phyloP scores from a whole-genome alignment of 2,888 invertebrate species.

The Drosophila pseudotalamancana region DNA sequence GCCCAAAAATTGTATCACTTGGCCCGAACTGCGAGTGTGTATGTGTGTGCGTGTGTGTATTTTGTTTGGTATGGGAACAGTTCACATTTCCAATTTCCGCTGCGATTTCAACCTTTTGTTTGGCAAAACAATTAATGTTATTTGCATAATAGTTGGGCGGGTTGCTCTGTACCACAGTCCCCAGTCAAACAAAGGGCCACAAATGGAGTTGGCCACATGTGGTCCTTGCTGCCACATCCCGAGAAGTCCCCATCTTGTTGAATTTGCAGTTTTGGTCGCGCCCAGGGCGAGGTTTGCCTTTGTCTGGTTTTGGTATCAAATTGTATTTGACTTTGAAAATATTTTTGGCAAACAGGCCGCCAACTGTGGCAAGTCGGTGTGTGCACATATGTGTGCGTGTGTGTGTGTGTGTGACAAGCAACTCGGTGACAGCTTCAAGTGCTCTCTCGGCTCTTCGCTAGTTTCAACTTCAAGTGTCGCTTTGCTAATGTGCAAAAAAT shows the following conservation, averaged over 20 bases:
- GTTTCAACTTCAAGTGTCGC: slow-evolving; percentile 56
- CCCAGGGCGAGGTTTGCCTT: slow-evolving; percentile 25
- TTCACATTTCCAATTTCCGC: slow-evolving; percentile 58
- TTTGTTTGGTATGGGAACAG: slow-evolving; percentile 14
- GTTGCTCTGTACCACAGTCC: slow-evolving; percentile 14
- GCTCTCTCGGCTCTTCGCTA: slow-evolving; percentile 25
- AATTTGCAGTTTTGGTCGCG: slow-evolving; percentile 21
- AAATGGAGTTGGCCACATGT: slow-evolving; percentile 48
- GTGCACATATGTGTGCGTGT: background rate
- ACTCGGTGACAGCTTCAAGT: slow-evolving; percentile 64
- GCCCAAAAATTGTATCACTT: slow-evolving; percentile 60
- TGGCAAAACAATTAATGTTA: slow-evolving; percentile 77
- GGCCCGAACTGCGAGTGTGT: background rate
- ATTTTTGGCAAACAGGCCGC: slow-evolving; percentile 31
- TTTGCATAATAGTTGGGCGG: slow-evolving; percentile 66
- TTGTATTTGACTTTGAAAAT: slow-evolving; percentile 74
- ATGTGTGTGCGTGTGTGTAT: slow-evolving; percentile 2
- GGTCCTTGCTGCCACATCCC: slow-evolving; percentile 38
- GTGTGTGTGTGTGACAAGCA: slow-evolving; percentile 37
- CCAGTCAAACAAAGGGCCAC: slow-evolving; percentile 23
- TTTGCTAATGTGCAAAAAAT: slow-evolving; percentile 78
- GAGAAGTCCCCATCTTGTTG: background rate
- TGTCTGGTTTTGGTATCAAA: slow-evolving; percentile 53
- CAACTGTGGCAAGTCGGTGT: slow-evolving; percentile 1
- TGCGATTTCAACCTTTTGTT: slow-evolving; percentile 58